These are phyloP conservation scores for Enteromius paludinosus DNA, from an alignment of 2,797 vertebrate genomes.

Conservation along the genomic window DNA sequence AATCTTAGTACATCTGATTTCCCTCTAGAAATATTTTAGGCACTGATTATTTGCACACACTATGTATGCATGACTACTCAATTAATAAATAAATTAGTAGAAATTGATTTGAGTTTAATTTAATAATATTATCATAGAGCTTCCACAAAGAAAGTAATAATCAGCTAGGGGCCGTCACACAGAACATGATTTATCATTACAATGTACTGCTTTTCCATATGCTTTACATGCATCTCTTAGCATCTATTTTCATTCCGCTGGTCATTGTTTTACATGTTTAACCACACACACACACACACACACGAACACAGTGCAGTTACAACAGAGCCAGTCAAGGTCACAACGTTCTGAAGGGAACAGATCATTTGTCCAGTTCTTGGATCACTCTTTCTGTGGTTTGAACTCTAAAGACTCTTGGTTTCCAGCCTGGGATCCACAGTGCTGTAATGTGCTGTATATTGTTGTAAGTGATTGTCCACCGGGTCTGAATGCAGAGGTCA, in stretches of 20 bases:
- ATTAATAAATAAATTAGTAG: neutral
- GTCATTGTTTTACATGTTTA: neutral
- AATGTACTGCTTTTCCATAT: neutral
- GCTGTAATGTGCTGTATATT: slow-evolving; percentile 21
- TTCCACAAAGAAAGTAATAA: neutral
- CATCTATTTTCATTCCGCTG: neutral
- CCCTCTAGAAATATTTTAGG: slow-evolving; percentile 8
- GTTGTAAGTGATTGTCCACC: slow-evolving; percentile 45
- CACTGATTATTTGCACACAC: neutral
- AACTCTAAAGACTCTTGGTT: slow-evolving; percentile 23
- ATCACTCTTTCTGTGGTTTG: neutral
- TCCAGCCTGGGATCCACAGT: slow-evolving; percentile 9
- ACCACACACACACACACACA: neutral
- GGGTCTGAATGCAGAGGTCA: slow-evolving; percentile 49
- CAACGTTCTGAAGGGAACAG: neutral
- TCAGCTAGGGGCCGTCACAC: neutral
- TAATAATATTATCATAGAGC: neutral
- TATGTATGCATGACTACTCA: neutral
- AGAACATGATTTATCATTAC: neutral
- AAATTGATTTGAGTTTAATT: neutral
- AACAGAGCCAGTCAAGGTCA: neutral
- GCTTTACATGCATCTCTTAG: neutral
- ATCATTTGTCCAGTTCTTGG: slow-evolving; percentile 14
- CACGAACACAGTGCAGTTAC: neutral
- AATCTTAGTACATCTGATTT: slow-evolving; percentile 14